A percentile compares a stretch with the other conserved stretches of the same genome.
These are phyloP conservation scores for Engraulis encrasicolus DNA, from an alignment of 2,113 vertebrate species.

Conservation along the genomic window DNA sequence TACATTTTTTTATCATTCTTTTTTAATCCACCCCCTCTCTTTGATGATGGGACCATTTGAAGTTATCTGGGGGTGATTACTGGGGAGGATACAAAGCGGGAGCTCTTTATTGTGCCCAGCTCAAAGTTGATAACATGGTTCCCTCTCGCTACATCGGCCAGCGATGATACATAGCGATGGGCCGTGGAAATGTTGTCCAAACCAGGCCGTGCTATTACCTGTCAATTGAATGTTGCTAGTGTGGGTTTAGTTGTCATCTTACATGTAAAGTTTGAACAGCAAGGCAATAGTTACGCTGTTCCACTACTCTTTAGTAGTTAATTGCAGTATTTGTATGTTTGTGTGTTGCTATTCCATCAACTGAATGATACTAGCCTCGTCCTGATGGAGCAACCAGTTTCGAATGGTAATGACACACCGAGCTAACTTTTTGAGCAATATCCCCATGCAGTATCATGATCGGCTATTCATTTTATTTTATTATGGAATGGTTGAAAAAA, in stretches of 20 bases:
- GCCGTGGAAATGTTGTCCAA: background rate
- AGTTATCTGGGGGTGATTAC: constrained; percentile 19
- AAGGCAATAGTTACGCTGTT: too few relatives aligned
- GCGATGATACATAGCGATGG: background rate
- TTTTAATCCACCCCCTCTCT: too few relatives aligned
- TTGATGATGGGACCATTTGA: background rate
- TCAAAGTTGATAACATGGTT: background rate
- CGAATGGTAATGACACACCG: too few relatives aligned
- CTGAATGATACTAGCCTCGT: background rate
- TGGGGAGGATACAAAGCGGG: background rate
- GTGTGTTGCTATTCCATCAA: background rate
- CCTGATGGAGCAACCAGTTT: constrained; percentile 59
- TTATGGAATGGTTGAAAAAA: too few relatives aligned
- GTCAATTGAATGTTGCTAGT: background rate
- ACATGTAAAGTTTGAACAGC: too few relatives aligned
- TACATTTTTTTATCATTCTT: constrained; percentile 12
- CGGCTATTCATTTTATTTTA: too few relatives aligned
- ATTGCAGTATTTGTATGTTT: too few relatives aligned
- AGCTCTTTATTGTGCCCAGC: background rate
- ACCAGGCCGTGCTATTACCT: background rate
- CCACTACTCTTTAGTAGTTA: too few relatives aligned
- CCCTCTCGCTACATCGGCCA: background rate
- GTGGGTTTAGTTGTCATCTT: too few relatives aligned
- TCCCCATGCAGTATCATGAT: too few relatives aligned
- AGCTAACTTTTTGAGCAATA: too few relatives aligned